These are phyloP conservation scores for Scophthalmus maximus DNA, from an alignment of 2,113 vertebrate genomes.

Conservation along the genomic window DNA sequence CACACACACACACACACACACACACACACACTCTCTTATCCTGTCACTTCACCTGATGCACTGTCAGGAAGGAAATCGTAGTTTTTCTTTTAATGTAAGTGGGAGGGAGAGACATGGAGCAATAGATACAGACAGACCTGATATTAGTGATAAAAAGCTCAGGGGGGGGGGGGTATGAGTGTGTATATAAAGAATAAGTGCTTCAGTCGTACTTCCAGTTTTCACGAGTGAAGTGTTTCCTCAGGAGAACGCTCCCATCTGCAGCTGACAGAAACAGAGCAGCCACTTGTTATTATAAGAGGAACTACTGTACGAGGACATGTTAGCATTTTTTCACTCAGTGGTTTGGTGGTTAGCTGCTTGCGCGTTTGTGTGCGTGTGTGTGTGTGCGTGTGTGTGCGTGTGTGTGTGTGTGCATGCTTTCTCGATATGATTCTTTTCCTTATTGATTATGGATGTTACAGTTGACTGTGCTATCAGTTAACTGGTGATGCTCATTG, in stretches of 20 bases:
- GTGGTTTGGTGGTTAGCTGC: not conserved
- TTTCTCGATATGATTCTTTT: conserved; percentile 32
- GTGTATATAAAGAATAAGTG: conserved; percentile 22
- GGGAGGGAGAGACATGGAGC: conserved; percentile 30
- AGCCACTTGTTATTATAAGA: conserved; percentile 55
- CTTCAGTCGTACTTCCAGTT: conserved; percentile 49
- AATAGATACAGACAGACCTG: conserved; percentile 17
- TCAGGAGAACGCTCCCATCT: conserved; percentile 63
- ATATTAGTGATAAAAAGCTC: conserved; percentile 18
- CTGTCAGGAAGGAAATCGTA: conserved; percentile 15
- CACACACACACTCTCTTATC: conserved; percentile 15
- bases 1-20: conserved; percentile 2
- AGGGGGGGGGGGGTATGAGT: conserved; percentile 4
- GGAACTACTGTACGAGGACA: conserved; percentile 41
- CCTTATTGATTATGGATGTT: conserved; percentile 34
- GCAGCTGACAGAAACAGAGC: conserved; percentile 61
- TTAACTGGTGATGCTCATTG: conserved; percentile 46
- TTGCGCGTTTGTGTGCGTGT: conserved; percentile 17
- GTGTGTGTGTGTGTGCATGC: conserved; percentile 26
- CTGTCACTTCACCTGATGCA: conserved; percentile 28
- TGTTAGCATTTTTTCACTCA: conserved; percentile 65
- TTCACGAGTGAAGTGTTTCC: conserved; percentile 66
- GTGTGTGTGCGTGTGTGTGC: not conserved
- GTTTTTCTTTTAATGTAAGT: conserved; percentile 5
- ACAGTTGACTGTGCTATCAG: conserved; percentile 32